Base-by-base conservation (phyloP, 2,797 vertebrate species). In the Apodemus agrarius region DNA sequence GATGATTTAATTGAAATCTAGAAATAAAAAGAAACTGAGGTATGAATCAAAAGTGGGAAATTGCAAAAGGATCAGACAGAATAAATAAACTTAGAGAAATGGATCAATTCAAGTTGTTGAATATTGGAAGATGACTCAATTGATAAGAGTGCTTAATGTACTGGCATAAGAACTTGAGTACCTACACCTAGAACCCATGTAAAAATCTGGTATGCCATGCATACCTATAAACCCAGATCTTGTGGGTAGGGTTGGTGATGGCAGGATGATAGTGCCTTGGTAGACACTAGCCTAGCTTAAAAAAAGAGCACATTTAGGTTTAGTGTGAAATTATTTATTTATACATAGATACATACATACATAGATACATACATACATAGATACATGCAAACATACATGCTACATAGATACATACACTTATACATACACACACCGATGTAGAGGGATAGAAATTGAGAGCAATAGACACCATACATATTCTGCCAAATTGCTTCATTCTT, bases 1-100 rank as follows among this genome's bases (percentile, higher is more conserved):
- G 89, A 80, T 31, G 12, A 78, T 92, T 83, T 86, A 54, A n/a
- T 89, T 78, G 49, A 93, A 95, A 93, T 89, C 1, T 26, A 34
- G 22, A 72, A 87, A 92, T 91, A 46, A 75, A 92, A 93, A 95
- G 91, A 88, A 78, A 72, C 84, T 49, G 34, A 92, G 78, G 90
- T 90, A 82, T 19, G 49, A 43, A 12, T 12, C 52, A 91, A 26
- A 31, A 63, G 76, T 94, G 63, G 22, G 91, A 90, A 93, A 94
- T 43, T 19, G n/a, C 8, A 95, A 84, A 95, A 75, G 2, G 43
- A 83, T 81, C 21, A 93, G 34, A 83, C 19, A 52, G 14, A 93
- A 26, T 90, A 88, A 87, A 87, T 61, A 63, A 59, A 78, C 4
- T 46, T 76, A 83, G 16, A 84, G 65, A 95, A 96, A 94, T 57